Conservation (phyloP, 2,113 vertebrate species). For the Gymnobelideus leadbeateri region DNA sequence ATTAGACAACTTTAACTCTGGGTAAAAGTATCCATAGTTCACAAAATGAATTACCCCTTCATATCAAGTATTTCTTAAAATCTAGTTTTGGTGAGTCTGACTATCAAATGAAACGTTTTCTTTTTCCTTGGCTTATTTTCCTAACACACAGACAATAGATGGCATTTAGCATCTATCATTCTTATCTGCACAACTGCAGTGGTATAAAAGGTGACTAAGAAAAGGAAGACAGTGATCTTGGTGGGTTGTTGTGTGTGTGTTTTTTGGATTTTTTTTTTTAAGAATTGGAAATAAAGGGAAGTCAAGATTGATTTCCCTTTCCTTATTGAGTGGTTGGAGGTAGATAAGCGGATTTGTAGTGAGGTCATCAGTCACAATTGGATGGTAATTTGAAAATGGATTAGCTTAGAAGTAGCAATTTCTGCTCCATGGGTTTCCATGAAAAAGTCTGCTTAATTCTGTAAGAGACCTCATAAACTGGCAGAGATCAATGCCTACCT, state of each 20-base stretch:
- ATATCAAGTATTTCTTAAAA: constrained; percentile 31
- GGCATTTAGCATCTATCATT: constrained; percentile 63
- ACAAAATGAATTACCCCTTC: constrained; percentile 17
- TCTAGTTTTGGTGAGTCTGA: not conserved
- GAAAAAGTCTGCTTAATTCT: constrained; percentile 78
- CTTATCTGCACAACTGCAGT: constrained; percentile 61
- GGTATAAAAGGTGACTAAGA: constrained; percentile 59
- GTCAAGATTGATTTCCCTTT: constrained; percentile 74
- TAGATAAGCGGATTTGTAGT: constrained; percentile 82
- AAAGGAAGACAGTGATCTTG: constrained; percentile 46
- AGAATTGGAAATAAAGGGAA: constrained; percentile 65
- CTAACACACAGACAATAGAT: constrained; percentile 58
- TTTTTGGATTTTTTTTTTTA: constrained; percentile 8
- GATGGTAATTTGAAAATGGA: constrained; percentile 87
- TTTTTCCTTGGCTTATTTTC: constrained; percentile 51
- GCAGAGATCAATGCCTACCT: constrained; percentile 86
- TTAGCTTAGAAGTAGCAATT: constrained; percentile 84
- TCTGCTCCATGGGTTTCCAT: constrained; percentile 81
- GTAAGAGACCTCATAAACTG: constrained; percentile 82
- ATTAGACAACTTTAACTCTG: not conserved
- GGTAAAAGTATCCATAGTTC: constrained; percentile 12
- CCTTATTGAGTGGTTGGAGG: constrained; percentile 76
- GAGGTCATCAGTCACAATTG: constrained; percentile 85
- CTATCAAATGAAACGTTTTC: constrained; percentile 3
- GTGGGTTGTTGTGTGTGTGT: not conserved